Percentiles rank a stretch among this genome's conserved stretches.
Evolutionary conservation across 2,797 vertebrate species (phyloP).

Genomic region (Sebastes diploproa): DNA sequence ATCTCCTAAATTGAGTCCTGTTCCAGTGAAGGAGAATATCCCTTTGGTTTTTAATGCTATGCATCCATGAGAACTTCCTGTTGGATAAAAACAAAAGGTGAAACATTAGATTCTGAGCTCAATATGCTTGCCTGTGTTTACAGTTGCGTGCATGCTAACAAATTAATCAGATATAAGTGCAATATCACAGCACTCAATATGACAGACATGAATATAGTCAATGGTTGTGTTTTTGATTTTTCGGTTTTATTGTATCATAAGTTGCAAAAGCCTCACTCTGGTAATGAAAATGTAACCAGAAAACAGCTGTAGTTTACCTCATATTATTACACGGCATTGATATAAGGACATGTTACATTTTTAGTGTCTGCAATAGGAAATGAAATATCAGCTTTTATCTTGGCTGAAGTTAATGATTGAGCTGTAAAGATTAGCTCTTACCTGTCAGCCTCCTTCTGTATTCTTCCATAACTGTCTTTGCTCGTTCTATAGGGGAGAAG

Average conservation of each 20-base stretch:
- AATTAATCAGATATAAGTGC: background rate
- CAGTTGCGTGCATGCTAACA: background rate
- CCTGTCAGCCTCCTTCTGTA: background rate
- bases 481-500: conserved; percentile 88
- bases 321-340: background rate
- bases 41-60: background rate
- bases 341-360: background rate
- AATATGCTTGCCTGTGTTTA: background rate
- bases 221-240: background rate
- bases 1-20: background rate
- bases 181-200: background rate
- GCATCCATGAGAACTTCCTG: background rate
- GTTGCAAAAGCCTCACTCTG: background rate
- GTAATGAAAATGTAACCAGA: background rate
- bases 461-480: background rate
- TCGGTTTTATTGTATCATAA: background rate
- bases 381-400: background rate
- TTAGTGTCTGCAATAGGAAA: background rate
- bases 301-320: background rate
- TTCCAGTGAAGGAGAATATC: background rate
- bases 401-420: background rate
- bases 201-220: background rate
- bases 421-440: background rate
- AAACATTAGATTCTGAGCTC: background rate
- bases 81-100: background rate